Base-by-base conservation (phyloP, 23 tunicate genomes). In the Corella eumyota region DNA sequence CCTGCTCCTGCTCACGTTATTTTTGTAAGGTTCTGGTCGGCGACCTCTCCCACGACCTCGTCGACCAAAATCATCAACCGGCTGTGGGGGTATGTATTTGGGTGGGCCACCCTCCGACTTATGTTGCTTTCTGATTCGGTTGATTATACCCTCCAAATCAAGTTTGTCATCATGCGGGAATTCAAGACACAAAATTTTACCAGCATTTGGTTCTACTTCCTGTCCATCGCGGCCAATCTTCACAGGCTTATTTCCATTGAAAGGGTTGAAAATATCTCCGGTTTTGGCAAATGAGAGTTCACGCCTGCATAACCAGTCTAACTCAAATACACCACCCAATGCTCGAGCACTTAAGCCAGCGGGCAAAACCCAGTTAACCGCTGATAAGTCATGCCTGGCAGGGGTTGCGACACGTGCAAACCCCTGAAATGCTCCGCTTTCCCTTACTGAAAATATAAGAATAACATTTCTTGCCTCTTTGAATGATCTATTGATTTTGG, bases 361-460 rank as follows among this genome's bases (percentile, higher is more conserved):
- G 0, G 96, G 96, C 45, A 88, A 73, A 26, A 88, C 96, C 96
- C 96, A 88, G 46, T 86, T 70, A 30, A 78, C 51, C 11, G 96
- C 88, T 1, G 80, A 77, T 7, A 63, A 62, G 48, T 88, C 85
- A 36, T 67, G 81, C 32, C 75, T 64, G 27, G 88, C 73, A 47
- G 79, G 69, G 2, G 68, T 34, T 30, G 74, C 36, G 9, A 88
- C 34, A 17, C 96, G 81, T 1, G 96, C 96, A 62, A 88, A 78
- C 2, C 96, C 96, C 64, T 88, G 96, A 54, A 88, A 88, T 9
- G 88, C 81, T 7, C 96, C 96, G 73, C 96, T 88, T 73, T 88
- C 96, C 55, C 81, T 59, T 21, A 88, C 88, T 1, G 88, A 78
- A 62, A 71, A 88, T 21, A 88, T 49, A 7, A 88, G 60, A 25